Evolutionary conservation across 2,113 vertebrate genomes (phyloP).

Genomic region (Hiodon tergisus): DNA sequence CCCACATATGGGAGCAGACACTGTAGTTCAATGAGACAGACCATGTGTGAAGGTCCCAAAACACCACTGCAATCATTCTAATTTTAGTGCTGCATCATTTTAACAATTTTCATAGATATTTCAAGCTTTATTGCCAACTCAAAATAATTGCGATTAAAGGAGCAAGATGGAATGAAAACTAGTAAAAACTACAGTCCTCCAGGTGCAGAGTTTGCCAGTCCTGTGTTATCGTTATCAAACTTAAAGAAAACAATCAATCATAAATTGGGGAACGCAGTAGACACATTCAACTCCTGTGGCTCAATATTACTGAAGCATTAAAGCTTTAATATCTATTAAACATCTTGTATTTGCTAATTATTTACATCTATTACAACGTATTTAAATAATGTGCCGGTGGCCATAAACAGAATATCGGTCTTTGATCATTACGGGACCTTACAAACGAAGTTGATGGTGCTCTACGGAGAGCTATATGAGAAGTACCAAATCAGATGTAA

Average conservation of each 20-base stretch:
- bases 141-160: no score
- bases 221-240: no score
- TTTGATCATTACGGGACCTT: not conserved
- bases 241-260: not conserved
- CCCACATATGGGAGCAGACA: not conserved
- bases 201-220: no score
- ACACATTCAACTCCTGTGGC: not conserved
- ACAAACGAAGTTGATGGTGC: constrained; percentile 6
- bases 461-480: not conserved
- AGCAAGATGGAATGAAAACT: no score
- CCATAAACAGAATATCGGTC: not conserved
- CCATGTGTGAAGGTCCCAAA: no score
- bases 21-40: not conserved
- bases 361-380: not conserved
- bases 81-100: no score
- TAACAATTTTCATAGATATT: no score
- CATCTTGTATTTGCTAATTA: constrained; percentile 11
- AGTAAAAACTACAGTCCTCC: no score
- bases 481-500: not conserved
- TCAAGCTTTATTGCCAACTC: no score
- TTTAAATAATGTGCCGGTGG: constrained; percentile 9
- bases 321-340: constrained; percentile 8
- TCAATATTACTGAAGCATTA: constrained; percentile 1
- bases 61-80: no score
- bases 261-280: not conserved